Evolutionary conservation across 2,113 vertebrate species (phyloP), one percentile per base, ranked within the genome.

Genomic region (Rostratula benghalensis): DNA sequence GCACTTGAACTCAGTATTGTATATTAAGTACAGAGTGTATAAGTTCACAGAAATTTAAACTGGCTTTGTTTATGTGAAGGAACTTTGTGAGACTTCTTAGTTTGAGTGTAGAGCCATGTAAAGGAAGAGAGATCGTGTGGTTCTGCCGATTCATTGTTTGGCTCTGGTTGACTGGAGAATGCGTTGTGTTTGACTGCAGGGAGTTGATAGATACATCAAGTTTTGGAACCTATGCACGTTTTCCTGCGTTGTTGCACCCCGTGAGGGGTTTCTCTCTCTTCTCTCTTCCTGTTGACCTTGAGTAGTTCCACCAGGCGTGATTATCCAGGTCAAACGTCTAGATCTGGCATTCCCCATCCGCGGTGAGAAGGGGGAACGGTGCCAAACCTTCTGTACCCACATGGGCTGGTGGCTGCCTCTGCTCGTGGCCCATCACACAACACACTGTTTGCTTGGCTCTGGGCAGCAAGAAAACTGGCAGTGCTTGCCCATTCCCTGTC

Each of bases 21-120:
- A 0, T 31, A 2, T 33, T 41, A 31, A 20, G 45, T 41, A 4
- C 20, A 13, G 7, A 13, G 30, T 28, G 5, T 31, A 2, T 3
- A 41, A 53, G 15, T 24, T 19, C 25, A 17, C 1, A 1, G 16
- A 8, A 54, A 54, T 24, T 41, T 33, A 22, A 45, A 27, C n/a
- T 28, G 24, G 10, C 23, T 78, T 54, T 46, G 13, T 33, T 37
- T 15, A 5, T 13, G 13, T 9, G 24, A 37, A 64, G 30, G 23
- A 78, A 9, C 69, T 57, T 3, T 2, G 13, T 18, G 39, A 35
- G 24, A 12, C 8, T 28, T 24, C 21, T 28, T 19, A 4, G 30
- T 19, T 7, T 24, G n/a, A 12, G 16, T 2, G 39, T 31, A 27
- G 43, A 50, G 59, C 41, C 4, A 1, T 5, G 9, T 30, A 5